Conservation (phyloP, 2,797 vertebrate species). For the Thripadectes ignobilis region DNA sequence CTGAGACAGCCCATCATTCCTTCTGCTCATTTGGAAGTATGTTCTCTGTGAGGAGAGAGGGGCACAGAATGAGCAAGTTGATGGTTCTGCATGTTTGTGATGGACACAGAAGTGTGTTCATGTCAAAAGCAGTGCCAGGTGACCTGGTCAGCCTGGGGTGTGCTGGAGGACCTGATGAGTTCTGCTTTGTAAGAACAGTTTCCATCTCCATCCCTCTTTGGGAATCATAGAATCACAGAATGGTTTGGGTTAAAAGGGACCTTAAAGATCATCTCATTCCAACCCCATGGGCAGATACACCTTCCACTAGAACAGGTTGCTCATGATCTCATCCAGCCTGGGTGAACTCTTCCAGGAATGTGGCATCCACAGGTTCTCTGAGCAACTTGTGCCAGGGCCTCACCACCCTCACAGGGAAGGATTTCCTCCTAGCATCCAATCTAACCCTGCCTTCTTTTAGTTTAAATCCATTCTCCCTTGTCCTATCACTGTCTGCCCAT, state of each 20-base stretch:
- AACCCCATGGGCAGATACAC: neutral
- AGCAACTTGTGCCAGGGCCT: neutral
- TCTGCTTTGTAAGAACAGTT: neutral
- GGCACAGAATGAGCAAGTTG: neutral
- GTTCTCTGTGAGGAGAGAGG: neutral
- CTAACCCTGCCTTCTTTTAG: neutral
- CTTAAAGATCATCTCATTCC: accelerated
- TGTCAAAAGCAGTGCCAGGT: neutral
- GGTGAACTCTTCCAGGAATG: neutral
- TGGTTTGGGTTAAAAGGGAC: neutral
- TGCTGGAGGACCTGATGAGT: neutral
- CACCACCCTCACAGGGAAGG: neutral
- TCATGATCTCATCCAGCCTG: neutral
- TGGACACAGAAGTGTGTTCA: neutral
- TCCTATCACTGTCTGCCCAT: neutral
- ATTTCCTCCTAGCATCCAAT: neutral
- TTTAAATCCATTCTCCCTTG: neutral
- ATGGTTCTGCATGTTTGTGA: neutral
- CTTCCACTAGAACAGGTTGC: neutral
- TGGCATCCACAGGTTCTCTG: neutral
- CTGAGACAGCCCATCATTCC: neutral
- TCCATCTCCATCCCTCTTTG: neutral
- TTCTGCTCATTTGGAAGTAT: neutral
- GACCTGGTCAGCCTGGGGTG: neutral
- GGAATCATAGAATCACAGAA: neutral